Evolutionary conservation across 2,113 vertebrate genomes (phyloP).

Genomic region (Agapornis roseicollis): DNA sequence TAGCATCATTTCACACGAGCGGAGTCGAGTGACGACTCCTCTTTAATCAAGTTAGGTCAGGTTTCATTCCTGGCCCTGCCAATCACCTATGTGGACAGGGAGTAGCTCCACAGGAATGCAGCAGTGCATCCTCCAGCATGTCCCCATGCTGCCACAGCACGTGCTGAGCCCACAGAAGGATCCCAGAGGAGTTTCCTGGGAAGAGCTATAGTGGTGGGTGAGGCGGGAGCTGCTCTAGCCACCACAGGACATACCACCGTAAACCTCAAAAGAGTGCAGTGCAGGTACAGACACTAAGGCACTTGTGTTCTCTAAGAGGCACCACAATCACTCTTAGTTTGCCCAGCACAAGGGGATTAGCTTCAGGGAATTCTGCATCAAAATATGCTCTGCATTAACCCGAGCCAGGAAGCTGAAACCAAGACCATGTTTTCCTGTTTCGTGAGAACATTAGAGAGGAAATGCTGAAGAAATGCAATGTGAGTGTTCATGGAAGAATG

Average conservation of each 20-base stretch:
- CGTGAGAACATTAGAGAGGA: rapidly evolving
- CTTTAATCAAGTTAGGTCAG: not conserved
- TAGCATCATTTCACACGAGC: not conserved
- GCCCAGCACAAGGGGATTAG: not conserved
- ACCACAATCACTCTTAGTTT: not conserved
- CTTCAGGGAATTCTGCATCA: not conserved
- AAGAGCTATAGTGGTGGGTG: not conserved
- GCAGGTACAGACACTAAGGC: not conserved
- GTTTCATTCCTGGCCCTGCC: not conserved
- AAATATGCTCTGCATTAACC: not conserved
- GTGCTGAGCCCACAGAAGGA: not conserved
- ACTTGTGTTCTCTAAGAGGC: not conserved
- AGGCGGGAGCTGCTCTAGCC: not conserved
- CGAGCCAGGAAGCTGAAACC: not conserved
- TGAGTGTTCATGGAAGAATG: not conserved
- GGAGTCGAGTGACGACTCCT: not conserved
- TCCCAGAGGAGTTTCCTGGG: not conserved
- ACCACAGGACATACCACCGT: rapidly evolving
- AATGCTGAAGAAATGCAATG: not conserved
- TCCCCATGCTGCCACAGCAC: rapidly evolving
- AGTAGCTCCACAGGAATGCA: not conserved
- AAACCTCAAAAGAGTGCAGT: rapidly evolving
- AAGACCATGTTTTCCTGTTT: not conserved
- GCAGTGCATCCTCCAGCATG: not conserved
- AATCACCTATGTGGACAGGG: rapidly evolving